phyloP scores from a whole-genome alignment of 2,797 vertebrate genomes.

The Tiaroga cobitis region DNA sequence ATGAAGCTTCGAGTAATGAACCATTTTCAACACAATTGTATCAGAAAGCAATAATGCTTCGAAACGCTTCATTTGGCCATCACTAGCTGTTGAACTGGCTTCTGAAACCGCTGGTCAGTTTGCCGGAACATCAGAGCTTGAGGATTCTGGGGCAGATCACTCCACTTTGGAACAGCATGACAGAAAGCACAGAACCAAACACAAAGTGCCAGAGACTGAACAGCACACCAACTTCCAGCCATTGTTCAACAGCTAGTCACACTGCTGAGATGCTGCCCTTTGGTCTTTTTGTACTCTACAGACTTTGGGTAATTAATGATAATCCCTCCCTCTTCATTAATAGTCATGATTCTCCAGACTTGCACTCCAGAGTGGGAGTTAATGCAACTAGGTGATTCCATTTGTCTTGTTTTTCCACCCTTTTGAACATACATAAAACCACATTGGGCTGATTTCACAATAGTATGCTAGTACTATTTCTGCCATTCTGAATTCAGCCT shows the following conservation, averaged over 20 bases:
- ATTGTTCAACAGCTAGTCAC: neutral
- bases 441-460: no score
- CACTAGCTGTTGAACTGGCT: no score
- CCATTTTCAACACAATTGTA: no score
- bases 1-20: no score
- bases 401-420: neutral
- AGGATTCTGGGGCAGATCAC: neutral
- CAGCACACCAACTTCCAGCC: neutral
- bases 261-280: no score
- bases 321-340: neutral
- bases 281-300: neutral
- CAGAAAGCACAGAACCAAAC: no score
- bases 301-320: neutral
- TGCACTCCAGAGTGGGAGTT: neutral
- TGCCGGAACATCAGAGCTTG: neutral
- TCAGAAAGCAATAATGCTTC: no score
- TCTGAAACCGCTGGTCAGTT: neutral
- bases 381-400: neutral
- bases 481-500: no score
- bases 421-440: no score
- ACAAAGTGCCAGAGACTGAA: neutral
- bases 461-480: no score
- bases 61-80: no score
- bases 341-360: slow-evolving; percentile 8
- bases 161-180: neutral